Percentiles rank a stretch among this genome's conserved stretches.
These are phyloP conservation scores for Sylvia borin DNA, from an alignment of 2,797 vertebrate genomes.

Conservation along the genomic window DNA sequence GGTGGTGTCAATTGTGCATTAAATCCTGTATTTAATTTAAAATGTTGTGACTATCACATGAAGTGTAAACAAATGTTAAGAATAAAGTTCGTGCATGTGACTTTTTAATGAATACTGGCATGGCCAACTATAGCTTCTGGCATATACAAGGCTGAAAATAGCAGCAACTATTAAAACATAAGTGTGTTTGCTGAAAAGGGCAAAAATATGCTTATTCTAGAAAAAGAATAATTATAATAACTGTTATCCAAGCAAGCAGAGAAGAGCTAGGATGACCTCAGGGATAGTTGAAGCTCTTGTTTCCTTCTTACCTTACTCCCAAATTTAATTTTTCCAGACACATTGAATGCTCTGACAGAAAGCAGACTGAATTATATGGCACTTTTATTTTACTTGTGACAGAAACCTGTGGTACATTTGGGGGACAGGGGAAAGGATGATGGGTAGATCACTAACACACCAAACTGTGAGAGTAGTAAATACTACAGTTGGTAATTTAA, in stretches of 20 bases:
- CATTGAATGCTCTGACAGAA: neutral
- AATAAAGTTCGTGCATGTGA: neutral
- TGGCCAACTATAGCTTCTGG: neutral
- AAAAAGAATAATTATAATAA: conserved; percentile 37
- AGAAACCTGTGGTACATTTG: neutral
- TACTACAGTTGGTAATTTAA: neutral
- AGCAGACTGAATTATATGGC: conserved; percentile 22
- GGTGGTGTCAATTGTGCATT: neutral
- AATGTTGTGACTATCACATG: neutral
- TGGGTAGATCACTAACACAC: neutral
- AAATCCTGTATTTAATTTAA: neutral
- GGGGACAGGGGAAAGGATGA: neutral
- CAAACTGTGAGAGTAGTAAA: neutral
- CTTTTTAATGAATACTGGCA: neutral
- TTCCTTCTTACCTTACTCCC: conserved; percentile 52
- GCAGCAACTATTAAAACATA: conserved; percentile 35
- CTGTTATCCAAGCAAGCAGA: conserved; percentile 27
- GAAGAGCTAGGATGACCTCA: conserved; percentile 48
- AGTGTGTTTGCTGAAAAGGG: conserved; percentile 19
- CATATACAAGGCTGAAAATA: neutral
- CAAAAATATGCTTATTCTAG: conserved; percentile 52
- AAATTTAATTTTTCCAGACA: conserved; percentile 56
- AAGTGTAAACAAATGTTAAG: neutral
- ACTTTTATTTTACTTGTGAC: neutral
- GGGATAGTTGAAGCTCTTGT: conserved; percentile 41